phyloP scores from a whole-genome alignment of 2,888 invertebrate species.

The Phortica okadai region DNA sequence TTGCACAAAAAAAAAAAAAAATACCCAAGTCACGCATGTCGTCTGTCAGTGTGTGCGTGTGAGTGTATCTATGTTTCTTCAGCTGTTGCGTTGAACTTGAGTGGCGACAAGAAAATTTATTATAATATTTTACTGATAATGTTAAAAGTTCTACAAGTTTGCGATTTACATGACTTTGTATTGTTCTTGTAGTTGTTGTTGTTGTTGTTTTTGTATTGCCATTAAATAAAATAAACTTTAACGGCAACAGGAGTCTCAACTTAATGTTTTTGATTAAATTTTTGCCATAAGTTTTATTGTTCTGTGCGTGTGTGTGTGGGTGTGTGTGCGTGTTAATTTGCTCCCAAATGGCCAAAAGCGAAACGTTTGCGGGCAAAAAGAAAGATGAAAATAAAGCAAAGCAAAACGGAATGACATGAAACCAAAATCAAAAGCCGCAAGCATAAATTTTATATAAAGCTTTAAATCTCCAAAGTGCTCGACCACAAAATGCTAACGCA shows the following conservation, averaged over 20 bases:
- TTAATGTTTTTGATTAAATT: neutral
- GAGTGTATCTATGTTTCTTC: neutral
- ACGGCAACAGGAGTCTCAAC: slow-evolving; percentile 38
- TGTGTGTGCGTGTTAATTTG: neutral
- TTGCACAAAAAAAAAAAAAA: too few relatives aligned
- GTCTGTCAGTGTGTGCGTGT: too few relatives aligned
- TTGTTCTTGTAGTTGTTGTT: neutral
- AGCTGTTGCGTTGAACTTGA: neutral
- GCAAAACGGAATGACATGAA: neutral
- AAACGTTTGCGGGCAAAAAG: neutral
- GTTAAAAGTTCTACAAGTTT: slow-evolving; percentile 38
- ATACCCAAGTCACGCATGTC: too few relatives aligned
- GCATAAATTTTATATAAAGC: slow-evolving; percentile 68
- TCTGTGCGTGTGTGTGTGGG: neutral
- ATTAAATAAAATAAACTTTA: slow-evolving; percentile 4
- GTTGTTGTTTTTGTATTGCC: slow-evolving; percentile 15
- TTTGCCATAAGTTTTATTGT: neutral
- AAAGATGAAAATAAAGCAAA: neutral
- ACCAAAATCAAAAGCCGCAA: slow-evolving; percentile 49
- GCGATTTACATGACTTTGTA: slow-evolving; percentile 35
- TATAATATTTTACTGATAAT: slow-evolving; percentile 43
- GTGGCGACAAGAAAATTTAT: neutral
- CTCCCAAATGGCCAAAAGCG: neutral
- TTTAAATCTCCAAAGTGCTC: slow-evolving; percentile 61
- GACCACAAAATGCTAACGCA: slow-evolving; percentile 35